A percentile compares a stretch with the other conserved stretches of the same genome.
Conservation (phyloP, 1,140 invertebrate species). For the Schlechtendalia chinensis region DNA sequence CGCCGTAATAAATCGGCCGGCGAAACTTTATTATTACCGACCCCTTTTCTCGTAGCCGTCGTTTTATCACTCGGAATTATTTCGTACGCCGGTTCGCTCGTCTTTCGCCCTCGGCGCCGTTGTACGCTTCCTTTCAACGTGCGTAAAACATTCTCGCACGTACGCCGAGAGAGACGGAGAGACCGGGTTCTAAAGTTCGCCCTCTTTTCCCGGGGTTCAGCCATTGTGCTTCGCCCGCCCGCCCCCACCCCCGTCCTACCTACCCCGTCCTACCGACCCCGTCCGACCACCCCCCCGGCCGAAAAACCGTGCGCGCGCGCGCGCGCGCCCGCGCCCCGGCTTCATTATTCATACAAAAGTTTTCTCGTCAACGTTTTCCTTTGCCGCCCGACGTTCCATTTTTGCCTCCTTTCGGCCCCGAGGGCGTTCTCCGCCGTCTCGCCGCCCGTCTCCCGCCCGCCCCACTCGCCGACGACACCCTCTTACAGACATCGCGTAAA, state of each 20-base stretch:
- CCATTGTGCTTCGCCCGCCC: constrained; percentile 34
- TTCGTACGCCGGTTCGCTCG: not conserved
- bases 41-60: not conserved
- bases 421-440: not conserved
- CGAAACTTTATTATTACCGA: constrained; percentile 43
- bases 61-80: constrained; percentile 41
- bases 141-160: not conserved
- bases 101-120: not conserved
- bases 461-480: not conserved
- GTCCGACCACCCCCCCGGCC: not conserved
- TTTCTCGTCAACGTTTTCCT: constrained; percentile 49
- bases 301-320: constrained; percentile 48
- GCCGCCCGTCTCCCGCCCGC: not conserved
- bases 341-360: constrained; percentile 50
- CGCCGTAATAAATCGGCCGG: constrained; percentile 24
- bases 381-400: constrained; percentile 38
- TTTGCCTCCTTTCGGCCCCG: constrained; percentile 43
- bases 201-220: constrained; percentile 48
- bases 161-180: no score
- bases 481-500: constrained; percentile 47
- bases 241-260: not conserved
- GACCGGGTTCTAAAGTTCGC: constrained; percentile 50
- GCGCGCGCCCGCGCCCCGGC: constrained; percentile 39
- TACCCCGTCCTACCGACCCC: not conserved
- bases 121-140: constrained; percentile 22